These are phyloP conservation scores for Trachemys scripta DNA, from an alignment of 2,113 vertebrate genomes.

Conservation along the genomic window DNA sequence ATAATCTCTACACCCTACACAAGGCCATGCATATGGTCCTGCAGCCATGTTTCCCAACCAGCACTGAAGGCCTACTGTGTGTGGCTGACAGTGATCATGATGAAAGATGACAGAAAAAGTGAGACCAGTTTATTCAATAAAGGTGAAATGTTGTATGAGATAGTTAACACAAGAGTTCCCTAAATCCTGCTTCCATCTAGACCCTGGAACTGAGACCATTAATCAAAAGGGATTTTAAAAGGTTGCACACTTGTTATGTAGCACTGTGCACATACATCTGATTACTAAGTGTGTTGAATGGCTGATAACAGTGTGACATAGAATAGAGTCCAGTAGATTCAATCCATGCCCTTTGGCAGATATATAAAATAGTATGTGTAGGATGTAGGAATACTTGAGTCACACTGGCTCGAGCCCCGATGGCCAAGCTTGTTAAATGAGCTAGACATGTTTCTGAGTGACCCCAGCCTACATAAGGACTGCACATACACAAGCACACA, in stretches of 20 bases:
- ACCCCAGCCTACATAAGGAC: neutral
- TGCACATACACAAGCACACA: neutral
- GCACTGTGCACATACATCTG: too few relatives aligned
- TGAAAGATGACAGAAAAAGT: neutral
- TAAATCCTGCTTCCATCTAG: conserved; percentile 16
- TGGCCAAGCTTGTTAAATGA: neutral
- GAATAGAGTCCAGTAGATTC: rapidly evolving
- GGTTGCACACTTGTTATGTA: neutral
- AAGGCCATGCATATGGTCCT: neutral
- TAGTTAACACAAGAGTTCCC: neutral
- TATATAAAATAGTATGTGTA: neutral
- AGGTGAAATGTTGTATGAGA: neutral
- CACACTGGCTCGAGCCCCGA: neutral
- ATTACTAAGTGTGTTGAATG: neutral
- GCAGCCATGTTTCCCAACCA: neutral
- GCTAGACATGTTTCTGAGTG: neutral
- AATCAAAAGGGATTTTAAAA: conserved; percentile 14
- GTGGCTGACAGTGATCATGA: neutral
- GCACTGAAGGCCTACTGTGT: neutral
- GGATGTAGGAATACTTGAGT: neutral
- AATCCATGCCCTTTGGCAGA: neutral
- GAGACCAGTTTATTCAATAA: neutral
- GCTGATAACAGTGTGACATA: neutral
- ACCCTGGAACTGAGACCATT: neutral
- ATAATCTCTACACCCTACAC: neutral